A percentile compares a stretch with the other conserved stretches of the same genome.
phyloP scores from a whole-genome alignment of 2,797 vertebrate genomes.

The Phrynocephalus forsythii region DNA sequence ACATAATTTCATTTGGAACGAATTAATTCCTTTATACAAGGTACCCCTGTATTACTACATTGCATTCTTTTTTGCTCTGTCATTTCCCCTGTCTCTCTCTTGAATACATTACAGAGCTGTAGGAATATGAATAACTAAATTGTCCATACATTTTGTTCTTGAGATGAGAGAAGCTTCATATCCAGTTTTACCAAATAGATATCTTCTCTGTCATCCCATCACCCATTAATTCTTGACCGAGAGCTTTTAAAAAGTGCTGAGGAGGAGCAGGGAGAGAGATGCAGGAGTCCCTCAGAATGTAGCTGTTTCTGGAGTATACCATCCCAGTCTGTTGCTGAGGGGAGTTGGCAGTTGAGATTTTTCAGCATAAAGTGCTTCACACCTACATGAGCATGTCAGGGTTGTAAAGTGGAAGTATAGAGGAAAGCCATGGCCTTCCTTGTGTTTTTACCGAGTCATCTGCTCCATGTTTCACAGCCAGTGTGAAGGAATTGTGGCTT shows the following conservation, averaged over 20 bases:
- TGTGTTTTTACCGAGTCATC: neutral
- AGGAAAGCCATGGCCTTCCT: neutral
- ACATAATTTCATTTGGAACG: too few species aligned
- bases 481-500: neutral
- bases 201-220: neutral
- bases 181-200: neutral
- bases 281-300: neutral
- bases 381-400: neutral
- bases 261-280: too few species aligned
- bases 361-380: neutral
- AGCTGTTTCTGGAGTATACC: conserved; percentile 1
- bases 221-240: neutral
- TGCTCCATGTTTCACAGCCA: neutral
- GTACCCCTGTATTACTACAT: too few species aligned
- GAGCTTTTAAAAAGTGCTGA: neutral
- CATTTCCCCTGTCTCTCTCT: neutral
- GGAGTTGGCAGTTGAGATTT: neutral
- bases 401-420: neutral
- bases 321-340: neutral
- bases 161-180: neutral
- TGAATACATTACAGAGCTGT: neutral
- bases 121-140: neutral
- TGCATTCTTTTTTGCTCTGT: too few species aligned
- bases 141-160: neutral
- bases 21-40: too few species aligned